Evolutionary conservation across 2,888 invertebrate species (phyloP).

Genomic region (Pilophorus perplexus): DNA sequence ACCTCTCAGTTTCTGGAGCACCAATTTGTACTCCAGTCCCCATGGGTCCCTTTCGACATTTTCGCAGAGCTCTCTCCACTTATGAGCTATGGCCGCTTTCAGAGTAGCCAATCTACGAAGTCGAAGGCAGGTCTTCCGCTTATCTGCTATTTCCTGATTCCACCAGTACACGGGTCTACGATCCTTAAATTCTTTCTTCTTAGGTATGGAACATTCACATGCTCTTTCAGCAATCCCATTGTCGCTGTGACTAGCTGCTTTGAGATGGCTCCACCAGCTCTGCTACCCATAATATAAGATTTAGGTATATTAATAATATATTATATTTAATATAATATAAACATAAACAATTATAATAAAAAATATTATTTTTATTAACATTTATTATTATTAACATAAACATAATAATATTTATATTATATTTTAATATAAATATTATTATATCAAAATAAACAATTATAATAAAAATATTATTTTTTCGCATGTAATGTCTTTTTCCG

Average conservation of each 20-base stretch:
- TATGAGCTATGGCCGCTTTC: not conserved
- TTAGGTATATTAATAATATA: too few relatives aligned
- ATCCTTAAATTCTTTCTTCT: constrained; percentile 23
- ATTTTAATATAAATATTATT: too few relatives aligned
- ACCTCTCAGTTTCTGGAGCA: constrained; percentile 28
- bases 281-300: not conserved
- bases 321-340: too few relatives aligned
- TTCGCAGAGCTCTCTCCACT: constrained; percentile 46
- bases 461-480: too few relatives aligned
- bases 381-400: too few relatives aligned
- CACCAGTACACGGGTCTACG: constrained; percentile 47
- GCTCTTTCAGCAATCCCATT: constrained; percentile 1
- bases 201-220: constrained; percentile 41
- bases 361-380: too few relatives aligned
- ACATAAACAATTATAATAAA: too few relatives aligned
- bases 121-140: constrained; percentile 41
- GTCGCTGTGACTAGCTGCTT: not conserved
- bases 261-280: not conserved
- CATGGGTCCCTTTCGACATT: constrained; percentile 43
- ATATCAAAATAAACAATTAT: too few relatives aligned
- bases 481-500: too few relatives aligned
- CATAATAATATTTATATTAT: too few relatives aligned
- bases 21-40: constrained; percentile 26
- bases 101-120: not conserved
- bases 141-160: constrained; percentile 47